Evolutionary conservation across 2,888 invertebrate species (phyloP).

Genomic region (Nemurella pictetii): DNA sequence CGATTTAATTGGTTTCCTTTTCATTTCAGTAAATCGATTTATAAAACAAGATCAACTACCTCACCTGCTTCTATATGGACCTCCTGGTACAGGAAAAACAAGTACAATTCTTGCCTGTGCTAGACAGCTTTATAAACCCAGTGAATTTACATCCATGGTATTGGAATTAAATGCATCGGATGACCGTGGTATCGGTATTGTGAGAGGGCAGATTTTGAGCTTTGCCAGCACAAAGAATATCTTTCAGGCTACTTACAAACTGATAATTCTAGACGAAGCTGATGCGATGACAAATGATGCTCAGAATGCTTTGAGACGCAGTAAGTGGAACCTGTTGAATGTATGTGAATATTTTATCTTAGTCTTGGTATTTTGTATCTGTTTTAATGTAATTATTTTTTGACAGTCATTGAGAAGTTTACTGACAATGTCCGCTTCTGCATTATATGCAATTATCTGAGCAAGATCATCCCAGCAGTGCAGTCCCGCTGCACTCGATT

Average conservation of each 20-base stretch:
- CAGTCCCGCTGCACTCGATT: constrained; percentile 98
- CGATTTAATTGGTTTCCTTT: constrained; percentile 30
- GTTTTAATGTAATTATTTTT: constrained; percentile 6
- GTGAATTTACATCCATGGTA: constrained; percentile 93
- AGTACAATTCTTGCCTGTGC: constrained; percentile 97
- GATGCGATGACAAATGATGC: constrained; percentile 99
- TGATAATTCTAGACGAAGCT: constrained; percentile 97
- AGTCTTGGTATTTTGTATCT: constrained; percentile 22
- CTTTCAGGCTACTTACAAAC: constrained; percentile 89
- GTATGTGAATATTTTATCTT: neutral
- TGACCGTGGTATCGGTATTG: constrained; percentile 95
- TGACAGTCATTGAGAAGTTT: constrained; percentile 95
- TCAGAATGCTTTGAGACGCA: constrained; percentile 94
- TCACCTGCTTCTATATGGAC: constrained; percentile 95
- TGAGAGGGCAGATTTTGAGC: constrained; percentile 89
- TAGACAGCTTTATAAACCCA: constrained; percentile 83
- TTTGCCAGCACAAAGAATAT: constrained; percentile 97
- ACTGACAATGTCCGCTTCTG: constrained; percentile 98
- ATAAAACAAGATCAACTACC: constrained; percentile 91
- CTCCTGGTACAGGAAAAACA: constrained; percentile 98
- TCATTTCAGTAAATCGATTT: constrained; percentile 75
- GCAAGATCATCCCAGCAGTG: constrained; percentile 97
- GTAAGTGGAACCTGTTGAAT: constrained; percentile 57
- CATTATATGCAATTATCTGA: constrained; percentile 97
- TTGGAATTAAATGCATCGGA: constrained; percentile 96